Evolutionary conservation across 2,113 vertebrate species (phyloP).

Genomic region (Cochlearius cochlearius): DNA sequence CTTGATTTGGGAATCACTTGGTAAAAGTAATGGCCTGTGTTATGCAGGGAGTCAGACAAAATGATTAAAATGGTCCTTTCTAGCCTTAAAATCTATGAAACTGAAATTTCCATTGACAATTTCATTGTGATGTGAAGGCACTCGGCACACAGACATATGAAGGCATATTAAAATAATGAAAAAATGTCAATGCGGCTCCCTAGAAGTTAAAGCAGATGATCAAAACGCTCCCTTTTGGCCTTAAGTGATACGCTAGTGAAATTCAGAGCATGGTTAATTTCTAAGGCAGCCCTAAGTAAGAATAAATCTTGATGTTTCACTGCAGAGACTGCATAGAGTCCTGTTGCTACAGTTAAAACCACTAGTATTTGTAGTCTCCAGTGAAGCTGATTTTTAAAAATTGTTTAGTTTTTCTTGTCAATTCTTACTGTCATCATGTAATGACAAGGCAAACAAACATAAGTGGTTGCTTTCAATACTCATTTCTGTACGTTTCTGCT

Average conservation of each 20-base stretch:
- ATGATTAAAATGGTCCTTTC: background rate
- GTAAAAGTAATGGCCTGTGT: background rate
- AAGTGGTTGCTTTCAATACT: background rate
- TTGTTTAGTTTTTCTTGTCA: background rate
- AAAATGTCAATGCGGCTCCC: accelerated
- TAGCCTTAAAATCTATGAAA: background rate
- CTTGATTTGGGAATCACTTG: background rate
- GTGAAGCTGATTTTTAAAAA: background rate
- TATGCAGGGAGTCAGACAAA: background rate
- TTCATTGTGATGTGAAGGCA: background rate
- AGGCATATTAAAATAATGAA: background rate
- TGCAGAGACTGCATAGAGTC: background rate
- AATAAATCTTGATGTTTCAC: background rate
- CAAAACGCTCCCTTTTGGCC: background rate
- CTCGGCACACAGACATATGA: background rate
- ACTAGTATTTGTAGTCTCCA: background rate
- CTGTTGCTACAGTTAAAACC: background rate
- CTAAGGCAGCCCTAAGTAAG: background rate
- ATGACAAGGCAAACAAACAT: background rate
- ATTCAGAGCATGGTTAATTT: background rate
- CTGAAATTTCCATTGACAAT: background rate
- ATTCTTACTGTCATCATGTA: background rate
- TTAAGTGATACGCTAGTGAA: background rate
- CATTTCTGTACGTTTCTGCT: background rate
- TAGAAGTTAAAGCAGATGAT: background rate